Evolutionary conservation across 2,888 invertebrate genomes (phyloP).

Genomic region (Xanthostigma xanthostigma): DNA sequence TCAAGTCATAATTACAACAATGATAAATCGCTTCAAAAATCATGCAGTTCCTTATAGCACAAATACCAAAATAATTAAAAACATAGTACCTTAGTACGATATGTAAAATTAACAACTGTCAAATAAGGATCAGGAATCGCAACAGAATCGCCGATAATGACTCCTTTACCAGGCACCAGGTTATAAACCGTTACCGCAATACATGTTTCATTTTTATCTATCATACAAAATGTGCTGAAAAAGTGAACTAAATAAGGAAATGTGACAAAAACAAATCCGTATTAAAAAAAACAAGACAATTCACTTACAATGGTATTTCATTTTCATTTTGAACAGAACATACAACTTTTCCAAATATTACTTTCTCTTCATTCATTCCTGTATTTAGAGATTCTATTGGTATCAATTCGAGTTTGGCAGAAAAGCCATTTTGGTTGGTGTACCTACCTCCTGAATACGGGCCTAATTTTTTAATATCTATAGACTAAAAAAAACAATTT

Average conservation of each 20-base stretch:
- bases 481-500: constrained; percentile 31
- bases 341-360: constrained; percentile 64
- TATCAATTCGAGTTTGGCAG: constrained; percentile 33
- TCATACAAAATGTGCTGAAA: constrained; percentile 65
- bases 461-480: constrained; percentile 53
- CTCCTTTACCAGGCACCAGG: constrained; percentile 65
- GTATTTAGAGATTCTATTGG: constrained; percentile 38
- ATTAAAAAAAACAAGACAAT: constrained; percentile 3
- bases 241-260: constrained; percentile 4
- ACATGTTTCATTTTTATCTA: constrained; percentile 56
- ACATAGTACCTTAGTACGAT: constrained; percentile 33
- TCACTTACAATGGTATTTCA: constrained; percentile 62
- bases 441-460: constrained; percentile 45
- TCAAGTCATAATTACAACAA: too few species aligned
- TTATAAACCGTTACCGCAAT: constrained; percentile 71
- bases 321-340: constrained; percentile 64
- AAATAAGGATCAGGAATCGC: constrained; percentile 64
- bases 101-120: constrained; percentile 39
- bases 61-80: not conserved
- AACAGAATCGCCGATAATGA: constrained; percentile 72
- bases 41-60: not conserved
- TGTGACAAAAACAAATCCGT: not conserved
- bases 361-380: constrained; percentile 50
- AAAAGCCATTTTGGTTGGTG: constrained; percentile 32
- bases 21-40: too few species aligned